These are phyloP conservation scores for Enoplosus armatus DNA, from an alignment of 2,797 vertebrate species.

Conservation along the genomic window DNA sequence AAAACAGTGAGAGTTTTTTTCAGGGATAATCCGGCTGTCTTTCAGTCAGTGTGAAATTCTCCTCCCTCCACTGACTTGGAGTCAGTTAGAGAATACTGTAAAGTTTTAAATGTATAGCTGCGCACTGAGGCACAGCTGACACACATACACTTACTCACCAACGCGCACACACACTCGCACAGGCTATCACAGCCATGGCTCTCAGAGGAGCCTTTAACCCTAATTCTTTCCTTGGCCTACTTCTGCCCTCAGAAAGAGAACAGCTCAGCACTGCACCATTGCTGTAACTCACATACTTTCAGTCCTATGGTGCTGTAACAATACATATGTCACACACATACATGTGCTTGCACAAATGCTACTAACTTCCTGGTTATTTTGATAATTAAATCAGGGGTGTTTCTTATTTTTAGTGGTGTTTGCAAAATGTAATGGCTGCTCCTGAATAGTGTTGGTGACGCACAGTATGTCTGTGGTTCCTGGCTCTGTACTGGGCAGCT, in stretches of 20 bases:
- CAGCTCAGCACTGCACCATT: conserved; percentile 40
- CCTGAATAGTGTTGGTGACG: conserved; percentile 3
- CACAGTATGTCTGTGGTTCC: conserved; percentile 20
- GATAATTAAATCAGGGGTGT: neutral
- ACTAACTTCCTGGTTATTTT: neutral
- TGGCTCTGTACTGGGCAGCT: conserved; percentile 37
- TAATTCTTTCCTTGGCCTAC: conserved; percentile 76
- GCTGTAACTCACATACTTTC: conserved; percentile 7
- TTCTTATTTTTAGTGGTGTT: neutral
- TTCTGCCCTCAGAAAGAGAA: conserved; percentile 67
- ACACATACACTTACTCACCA: conserved; percentile 27
- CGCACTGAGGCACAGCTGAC: conserved; percentile 34
- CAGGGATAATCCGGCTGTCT: neutral
- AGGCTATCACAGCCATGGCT: conserved; percentile 57
- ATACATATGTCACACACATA: conserved; percentile 9
- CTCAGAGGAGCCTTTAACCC: conserved; percentile 79
- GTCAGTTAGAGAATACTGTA: conserved; percentile 11
- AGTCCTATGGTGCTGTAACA: neutral
- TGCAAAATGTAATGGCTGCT: neutral
- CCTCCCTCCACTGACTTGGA: neutral
- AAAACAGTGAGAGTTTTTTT: neutral
- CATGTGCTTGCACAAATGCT: neutral
- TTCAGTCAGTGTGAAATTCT: conserved; percentile 3
- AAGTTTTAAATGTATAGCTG: conserved; percentile 43
- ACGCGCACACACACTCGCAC: neutral